Evolutionary conservation across 2,888 invertebrate genomes (phyloP).

Genomic region (Amphipyra berbera): DNA sequence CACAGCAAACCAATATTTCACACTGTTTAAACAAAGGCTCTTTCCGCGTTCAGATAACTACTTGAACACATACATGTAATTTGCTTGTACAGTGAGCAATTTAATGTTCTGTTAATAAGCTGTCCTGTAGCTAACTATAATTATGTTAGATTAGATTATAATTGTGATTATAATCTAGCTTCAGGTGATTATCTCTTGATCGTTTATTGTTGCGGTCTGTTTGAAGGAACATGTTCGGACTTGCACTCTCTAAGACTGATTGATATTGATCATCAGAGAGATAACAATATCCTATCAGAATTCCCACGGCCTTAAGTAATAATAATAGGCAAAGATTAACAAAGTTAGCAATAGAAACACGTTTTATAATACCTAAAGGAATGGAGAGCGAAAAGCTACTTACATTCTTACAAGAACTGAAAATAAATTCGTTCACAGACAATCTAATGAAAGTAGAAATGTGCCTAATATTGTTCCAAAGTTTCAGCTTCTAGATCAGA

Average conservation of each 20-base stretch:
- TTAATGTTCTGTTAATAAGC: constrained; percentile 9
- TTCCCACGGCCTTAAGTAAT: too few species aligned
- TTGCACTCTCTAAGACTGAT: background rate
- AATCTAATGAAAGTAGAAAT: constrained; percentile 54
- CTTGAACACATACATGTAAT: constrained; percentile 33
- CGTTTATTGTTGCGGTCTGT: too few species aligned
- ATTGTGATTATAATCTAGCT: too few species aligned
- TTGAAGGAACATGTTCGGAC: too few species aligned
- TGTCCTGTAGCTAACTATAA: background rate
- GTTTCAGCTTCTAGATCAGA: constrained; percentile 56
- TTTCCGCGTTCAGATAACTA: constrained; percentile 59
- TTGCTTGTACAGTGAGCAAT: constrained; percentile 7
- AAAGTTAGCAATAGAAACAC: constrained; percentile 43
- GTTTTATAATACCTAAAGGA: constrained; percentile 43
- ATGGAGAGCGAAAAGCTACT: constrained; percentile 46
- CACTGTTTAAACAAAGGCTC: constrained; percentile 72
- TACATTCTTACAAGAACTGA: constrained; percentile 53
- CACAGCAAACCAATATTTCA: constrained; percentile 73
- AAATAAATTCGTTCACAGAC: constrained; percentile 54
- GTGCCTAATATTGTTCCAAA: constrained; percentile 55
- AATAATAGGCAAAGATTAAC: constrained; percentile 34
- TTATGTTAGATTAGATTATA: too few species aligned
- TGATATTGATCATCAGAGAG: background rate
- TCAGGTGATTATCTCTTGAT: too few species aligned
- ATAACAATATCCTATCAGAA: too few species aligned